Evolutionary conservation across 2,888 invertebrate species (phyloP), one percentile per base, ranked within the genome.

Genomic region (Agrotis segetum): DNA sequence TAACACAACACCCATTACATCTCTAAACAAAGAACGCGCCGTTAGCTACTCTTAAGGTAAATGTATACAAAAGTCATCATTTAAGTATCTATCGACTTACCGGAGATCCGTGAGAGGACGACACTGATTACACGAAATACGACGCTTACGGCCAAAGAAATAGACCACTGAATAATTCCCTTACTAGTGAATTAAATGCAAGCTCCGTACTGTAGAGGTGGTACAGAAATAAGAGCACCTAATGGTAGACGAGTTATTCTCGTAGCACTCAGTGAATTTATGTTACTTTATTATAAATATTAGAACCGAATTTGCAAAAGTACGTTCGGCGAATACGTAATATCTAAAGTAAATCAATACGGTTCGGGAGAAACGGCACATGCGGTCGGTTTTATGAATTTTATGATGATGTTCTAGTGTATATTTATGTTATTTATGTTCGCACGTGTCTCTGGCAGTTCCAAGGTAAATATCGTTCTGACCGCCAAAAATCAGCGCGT

Each of bases 301-400:
- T 88, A 89, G 84, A 90, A 88, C 84, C 85, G 88, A 89, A 89
- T 90, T 91, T 89, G 88, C 89, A 89, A 89, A 92, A 91, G 89
- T 90, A 92, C 94, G 93, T 92, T 93, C 92, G 94, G 81, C 87
- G 88, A 85, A 87, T 87, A 84, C 90, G 92, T 93, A 93, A 94
- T 88, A 88, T 90, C 87, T 87, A 89, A 91, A 92, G 93, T 95
- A 95, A 95, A 95, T 94, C 93, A 93, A 93, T 93, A 88, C 87
- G 86, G 88, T 81, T 40, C 88, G 85, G 87, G 83, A 89, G 87
- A 88, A 85, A 87, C 87, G 88, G 83, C 75, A 74, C 82, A 83
- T 85, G 84, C 89, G 92, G 93, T 92, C 89, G 88, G 86, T 91
- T 93, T 94, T 92, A 92, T 89, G 88, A 87, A 89, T 93, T 94